Percentiles rank a stretch among this genome's conserved stretches.
phyloP scores from a whole-genome alignment of 2,797 vertebrate species.

The Chloroceryle inda region DNA sequence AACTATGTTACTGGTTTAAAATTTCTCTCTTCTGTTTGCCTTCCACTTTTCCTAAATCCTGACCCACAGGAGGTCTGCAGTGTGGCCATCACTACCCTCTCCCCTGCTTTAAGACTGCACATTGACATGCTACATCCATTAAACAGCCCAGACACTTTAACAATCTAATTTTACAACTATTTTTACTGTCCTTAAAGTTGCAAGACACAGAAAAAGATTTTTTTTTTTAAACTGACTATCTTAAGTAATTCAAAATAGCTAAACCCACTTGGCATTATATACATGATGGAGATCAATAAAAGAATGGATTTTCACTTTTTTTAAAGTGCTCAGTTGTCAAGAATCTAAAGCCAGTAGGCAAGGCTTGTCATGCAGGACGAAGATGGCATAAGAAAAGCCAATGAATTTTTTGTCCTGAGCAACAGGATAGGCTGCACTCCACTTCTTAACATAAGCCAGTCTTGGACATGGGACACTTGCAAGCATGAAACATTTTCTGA shows the following conservation, averaged over 20 bases:
- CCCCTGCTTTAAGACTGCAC: not conserved
- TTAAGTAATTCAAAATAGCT: not conserved
- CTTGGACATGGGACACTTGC: rapidly evolving
- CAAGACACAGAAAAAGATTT: not conserved
- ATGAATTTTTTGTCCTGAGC: not conserved
- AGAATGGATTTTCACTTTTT: too few relatives aligned
- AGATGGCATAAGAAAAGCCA: not conserved
- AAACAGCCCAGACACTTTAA: not conserved
- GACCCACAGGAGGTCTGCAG: too few relatives aligned
- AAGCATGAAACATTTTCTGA: not conserved
- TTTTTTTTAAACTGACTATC: not conserved
- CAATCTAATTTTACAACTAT: not conserved
- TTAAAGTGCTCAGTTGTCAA: not conserved
- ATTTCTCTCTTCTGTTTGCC: not conserved
- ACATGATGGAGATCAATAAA: not conserved
- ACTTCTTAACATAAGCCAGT: not conserved
- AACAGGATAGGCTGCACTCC: not conserved
- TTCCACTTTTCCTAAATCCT: not conserved
- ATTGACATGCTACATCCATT: not conserved
- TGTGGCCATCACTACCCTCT: not conserved
- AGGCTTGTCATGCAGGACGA: not conserved
- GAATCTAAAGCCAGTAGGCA: not conserved
- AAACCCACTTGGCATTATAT: not conserved
- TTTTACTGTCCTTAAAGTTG: not conserved
- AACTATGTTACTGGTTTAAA: not conserved